Base-by-base conservation (phyloP, 53 echinoderm and acorn worm species). In the Henricia sp. region DNA sequence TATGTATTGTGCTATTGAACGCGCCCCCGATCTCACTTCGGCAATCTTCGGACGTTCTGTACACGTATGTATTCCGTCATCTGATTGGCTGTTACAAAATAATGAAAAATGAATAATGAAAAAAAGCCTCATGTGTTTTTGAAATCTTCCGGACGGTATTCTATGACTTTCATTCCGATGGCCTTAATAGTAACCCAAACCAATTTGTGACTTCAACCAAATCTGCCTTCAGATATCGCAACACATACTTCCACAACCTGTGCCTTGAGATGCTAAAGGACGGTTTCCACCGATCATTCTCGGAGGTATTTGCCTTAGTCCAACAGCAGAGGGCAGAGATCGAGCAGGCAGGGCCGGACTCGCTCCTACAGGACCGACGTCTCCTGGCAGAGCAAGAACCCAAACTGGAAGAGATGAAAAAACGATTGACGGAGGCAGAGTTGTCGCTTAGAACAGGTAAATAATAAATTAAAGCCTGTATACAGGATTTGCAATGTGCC, bases 211-310 rank as follows among this genome's bases (percentile, higher is more conserved):
- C 8, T 60, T 60, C 20, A 60, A 9, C 9, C 10, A 23, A 10
- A 11, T 0, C 26, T 70, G 27, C 67, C 52, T 72, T 1, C 74
- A 99, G 99, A 68, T 95, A 95, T 71, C 92, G 95, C 68, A 99
- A 94, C 89, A 92, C 92, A 16, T 99, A 78, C 78, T 95, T 95
- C 63, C 99, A 99, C 82, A 94, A 92, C 65, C 86, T 99, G 52
- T 99, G 99, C 77, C 62, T 99, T 14, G 99, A 99, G 88, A 95
- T 99, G 71, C 69, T 99, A 51, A 95, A 99, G 56, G 94, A 90
- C 50, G 99, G 97, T 21, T 97, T 91, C 67, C 99, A 99, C 36
- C 90, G 95, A 14, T 99, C 99, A 1, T 99, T 99, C 57, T 99
- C 99, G 1, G 99, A 99, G 77, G 77, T 99, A 10, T 99, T 95